Evolutionary conservation across 2,888 invertebrate genomes (phyloP).

Genomic region (Thysanoteuthis rhombus): DNA sequence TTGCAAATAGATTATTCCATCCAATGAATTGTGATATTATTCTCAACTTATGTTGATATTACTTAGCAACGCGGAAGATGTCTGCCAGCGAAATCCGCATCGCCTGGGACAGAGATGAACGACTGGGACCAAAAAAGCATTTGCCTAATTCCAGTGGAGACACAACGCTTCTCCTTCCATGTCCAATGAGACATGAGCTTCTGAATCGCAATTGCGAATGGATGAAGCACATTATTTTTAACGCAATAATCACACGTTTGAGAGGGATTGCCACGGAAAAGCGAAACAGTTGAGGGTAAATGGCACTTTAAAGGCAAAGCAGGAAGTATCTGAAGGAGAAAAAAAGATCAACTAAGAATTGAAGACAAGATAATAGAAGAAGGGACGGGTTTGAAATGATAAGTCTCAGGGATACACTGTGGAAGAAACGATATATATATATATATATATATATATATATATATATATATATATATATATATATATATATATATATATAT

Average conservation of each 20-base stretch:
- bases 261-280: background rate
- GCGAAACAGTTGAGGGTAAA: background rate
- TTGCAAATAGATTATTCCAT: background rate
- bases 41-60: background rate
- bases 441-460: background rate
- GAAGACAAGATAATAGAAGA: background rate
- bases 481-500: too few relatives aligned
- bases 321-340: background rate
- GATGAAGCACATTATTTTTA: background rate
- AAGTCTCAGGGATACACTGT: background rate
- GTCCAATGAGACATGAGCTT: background rate
- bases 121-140: background rate
- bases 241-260: background rate
- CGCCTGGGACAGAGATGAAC: background rate
- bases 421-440: background rate
- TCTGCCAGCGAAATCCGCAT: background rate
- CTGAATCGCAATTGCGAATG: background rate
- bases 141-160: background rate
- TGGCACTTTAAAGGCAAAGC: background rate
- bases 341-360: background rate
- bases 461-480: background rate
- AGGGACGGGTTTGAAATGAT: background rate
- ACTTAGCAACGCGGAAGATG: background rate
- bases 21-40: background rate
- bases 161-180: background rate